Base-by-base conservation (phyloP, 2,113 vertebrate species). In the Promerops cafer region DNA sequence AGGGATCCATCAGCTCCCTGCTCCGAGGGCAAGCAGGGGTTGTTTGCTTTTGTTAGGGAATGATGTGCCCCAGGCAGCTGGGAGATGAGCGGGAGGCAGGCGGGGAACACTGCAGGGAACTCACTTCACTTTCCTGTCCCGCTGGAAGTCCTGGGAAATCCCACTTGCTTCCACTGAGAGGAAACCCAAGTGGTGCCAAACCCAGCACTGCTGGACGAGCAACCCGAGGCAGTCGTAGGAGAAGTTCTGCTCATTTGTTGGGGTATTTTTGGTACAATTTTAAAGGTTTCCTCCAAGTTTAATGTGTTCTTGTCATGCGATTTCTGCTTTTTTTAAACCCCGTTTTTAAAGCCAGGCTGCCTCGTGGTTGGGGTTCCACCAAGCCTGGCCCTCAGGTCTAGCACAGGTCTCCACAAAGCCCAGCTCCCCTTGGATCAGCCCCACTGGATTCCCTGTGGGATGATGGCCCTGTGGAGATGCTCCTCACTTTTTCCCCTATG, bases 401-500 rank as follows among this genome's bases (percentile, higher is more conserved):
- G 44, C 26, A 10, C 1, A 39, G 37, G 21, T 33, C 49, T 40
- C 9, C 14, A 15, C 18, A 21, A 28, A 79, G 61, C 52, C 42
- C 60, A 39, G 78, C 40, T n/a, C 27, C 6, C 7, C 21, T 2
- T 1, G 14, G n/a, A 17, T 45, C 5, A 47, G 69, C 37, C 56
- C 44, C 28, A 7, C 2, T 2, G 66, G 26, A 39, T 22, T 22
- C 27, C 60, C 59, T 24, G 13, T 0, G 40, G 33, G 40, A 35
- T 1, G 44, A 4, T 0, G 22, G 63, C 30, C 7, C 10, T 2
- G 17, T 2, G 42, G 8, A 27, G 35, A n/a, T 16, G 39, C 27
- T 65, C 63, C 50, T 9, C 1, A 4, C 26, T 24, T 14, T 10
- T 5, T 4, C 53, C 47, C 44, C 82, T 19, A 0, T 8, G 19